phyloP scores from a whole-genome alignment of 2,888 invertebrate genomes.

The Macrophya annulata region DNA sequence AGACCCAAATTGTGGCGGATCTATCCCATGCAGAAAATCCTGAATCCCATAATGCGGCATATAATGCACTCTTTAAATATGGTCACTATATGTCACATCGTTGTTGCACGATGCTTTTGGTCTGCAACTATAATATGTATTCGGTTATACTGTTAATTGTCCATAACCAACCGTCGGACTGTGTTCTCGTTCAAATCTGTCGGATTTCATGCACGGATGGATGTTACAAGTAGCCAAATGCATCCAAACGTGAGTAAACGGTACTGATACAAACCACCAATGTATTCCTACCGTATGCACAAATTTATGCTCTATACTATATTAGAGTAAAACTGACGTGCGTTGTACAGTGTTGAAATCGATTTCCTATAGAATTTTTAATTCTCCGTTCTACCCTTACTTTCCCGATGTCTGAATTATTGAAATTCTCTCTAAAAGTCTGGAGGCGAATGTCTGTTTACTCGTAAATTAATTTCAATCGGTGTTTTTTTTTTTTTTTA shows the following conservation, averaged over 20 bases:
- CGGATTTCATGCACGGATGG: slow-evolving; percentile 7
- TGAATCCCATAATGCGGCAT: neutral
- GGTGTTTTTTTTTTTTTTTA: no score
- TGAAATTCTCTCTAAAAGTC: neutral
- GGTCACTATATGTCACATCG: neutral
- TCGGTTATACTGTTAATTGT: slow-evolving; percentile 3
- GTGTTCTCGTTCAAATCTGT: slow-evolving; percentile 1
- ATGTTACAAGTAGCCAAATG: slow-evolving; percentile 9
- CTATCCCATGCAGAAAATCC: neutral
- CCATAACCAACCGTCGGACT: neutral
- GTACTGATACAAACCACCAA: slow-evolving; percentile 3
- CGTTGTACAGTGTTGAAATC: neutral
- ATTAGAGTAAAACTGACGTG: neutral
- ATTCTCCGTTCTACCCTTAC: neutral
- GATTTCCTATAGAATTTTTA: neutral
- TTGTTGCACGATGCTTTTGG: neutral
- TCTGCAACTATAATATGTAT: neutral
- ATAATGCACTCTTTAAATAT: neutral
- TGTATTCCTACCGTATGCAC: neutral
- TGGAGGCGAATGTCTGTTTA: neutral
- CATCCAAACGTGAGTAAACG: slow-evolving; percentile 18
- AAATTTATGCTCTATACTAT: neutral
- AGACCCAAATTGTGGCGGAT: neutral
- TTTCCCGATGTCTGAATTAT: neutral
- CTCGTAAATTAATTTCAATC: slow-evolving; percentile 2